phyloP scores from a whole-genome alignment of 2,113 vertebrate genomes.

The Psittacula cyanocephala region DNA sequence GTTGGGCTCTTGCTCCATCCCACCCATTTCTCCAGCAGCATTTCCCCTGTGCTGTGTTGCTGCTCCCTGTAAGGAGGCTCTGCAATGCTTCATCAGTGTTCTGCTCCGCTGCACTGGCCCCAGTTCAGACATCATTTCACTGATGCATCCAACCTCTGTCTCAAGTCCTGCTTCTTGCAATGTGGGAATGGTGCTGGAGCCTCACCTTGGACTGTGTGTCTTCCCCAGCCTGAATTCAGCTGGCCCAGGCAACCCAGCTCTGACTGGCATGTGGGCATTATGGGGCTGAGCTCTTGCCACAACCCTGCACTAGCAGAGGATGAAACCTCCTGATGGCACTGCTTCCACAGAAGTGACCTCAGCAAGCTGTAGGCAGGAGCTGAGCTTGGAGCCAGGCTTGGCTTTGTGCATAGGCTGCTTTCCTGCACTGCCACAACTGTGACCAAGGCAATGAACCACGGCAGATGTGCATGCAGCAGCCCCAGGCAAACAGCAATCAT shows the following conservation, averaged over 20 bases:
- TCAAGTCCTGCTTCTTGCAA: accelerated
- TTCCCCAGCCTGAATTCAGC: not conserved
- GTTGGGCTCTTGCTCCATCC: not conserved
- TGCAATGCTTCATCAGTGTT: accelerated
- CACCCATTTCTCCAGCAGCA: not conserved
- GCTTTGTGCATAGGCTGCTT: not conserved
- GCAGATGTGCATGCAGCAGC: not conserved
- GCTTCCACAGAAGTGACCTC: not conserved
- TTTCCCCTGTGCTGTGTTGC: not conserved
- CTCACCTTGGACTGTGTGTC: not conserved
- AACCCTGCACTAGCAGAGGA: not conserved
- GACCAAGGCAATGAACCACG: accelerated
- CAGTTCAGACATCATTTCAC: accelerated
- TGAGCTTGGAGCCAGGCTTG: not conserved
- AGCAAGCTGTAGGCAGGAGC: accelerated
- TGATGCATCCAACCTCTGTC: accelerated
- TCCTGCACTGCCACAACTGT: accelerated
- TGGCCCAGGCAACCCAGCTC: not conserved
- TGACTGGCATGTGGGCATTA: accelerated
- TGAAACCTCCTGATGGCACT: not conserved
- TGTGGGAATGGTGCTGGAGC: not conserved
- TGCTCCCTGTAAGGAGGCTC: not conserved
- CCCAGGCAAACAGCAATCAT: not conserved
- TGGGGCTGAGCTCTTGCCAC: not conserved
- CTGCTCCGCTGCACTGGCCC: not conserved